Conservation (phyloP, 37 sponge, comb jelly and placozoan genomes). For the Chondrilla cf. caribensis region DNA sequence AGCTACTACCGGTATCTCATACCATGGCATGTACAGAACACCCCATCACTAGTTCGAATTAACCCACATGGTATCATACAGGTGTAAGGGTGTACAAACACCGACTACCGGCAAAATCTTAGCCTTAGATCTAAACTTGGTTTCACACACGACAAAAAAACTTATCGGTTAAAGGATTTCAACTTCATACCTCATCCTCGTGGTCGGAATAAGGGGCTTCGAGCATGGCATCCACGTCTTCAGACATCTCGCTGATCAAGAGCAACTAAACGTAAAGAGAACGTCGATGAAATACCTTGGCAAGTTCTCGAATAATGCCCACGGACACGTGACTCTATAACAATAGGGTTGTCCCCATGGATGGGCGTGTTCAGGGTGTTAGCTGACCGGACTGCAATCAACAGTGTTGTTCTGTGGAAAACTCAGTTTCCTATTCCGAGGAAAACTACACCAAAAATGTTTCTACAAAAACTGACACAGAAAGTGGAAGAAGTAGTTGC, state of each 20-base stretch:
- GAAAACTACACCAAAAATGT: not conserved
- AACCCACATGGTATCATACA: no score
- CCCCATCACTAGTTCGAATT: no score
- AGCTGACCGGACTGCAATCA: no score
- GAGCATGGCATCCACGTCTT: slow-evolving; percentile 20
- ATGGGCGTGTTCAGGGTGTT: not conserved
- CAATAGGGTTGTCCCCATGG: not conserved
- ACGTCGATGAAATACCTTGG: not conserved
- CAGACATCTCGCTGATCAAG: not conserved
- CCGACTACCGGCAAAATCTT: no score
- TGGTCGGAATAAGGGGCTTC: slow-evolving; percentile 21
- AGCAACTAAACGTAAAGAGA: not conserved
- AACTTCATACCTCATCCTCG: not conserved
- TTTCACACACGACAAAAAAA: no score
- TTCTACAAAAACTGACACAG: not conserved
- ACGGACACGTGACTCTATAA: not conserved
- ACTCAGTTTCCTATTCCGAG: not conserved
- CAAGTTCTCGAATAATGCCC: not conserved
- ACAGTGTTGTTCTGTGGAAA: no score
- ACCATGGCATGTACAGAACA: no score
- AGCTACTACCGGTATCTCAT: no score
- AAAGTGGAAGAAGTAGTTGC: no score
- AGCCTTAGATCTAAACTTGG: no score
- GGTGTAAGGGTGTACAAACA: no score
- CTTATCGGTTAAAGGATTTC: no score